Conservation (phyloP, 2,888 invertebrate species). For the Linhomoeus sp. region DNA sequence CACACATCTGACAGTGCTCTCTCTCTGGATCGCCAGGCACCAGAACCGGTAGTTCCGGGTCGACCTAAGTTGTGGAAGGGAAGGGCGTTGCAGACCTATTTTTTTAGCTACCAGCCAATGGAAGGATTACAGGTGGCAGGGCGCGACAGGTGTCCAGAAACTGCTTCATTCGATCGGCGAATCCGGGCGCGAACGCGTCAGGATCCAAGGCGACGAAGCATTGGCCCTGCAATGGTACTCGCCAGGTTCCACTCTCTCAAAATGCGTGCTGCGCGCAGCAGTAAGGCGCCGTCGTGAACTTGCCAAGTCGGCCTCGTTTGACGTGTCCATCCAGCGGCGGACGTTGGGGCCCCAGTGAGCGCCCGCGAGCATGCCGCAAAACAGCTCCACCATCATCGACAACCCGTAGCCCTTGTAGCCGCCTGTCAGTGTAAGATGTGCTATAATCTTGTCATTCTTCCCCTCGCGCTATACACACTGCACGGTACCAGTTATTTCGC, state of each 20-base stretch:
- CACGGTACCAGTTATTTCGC: conserved; percentile 28
- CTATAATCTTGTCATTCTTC: conserved; percentile 6
- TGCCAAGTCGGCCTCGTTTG: conserved; percentile 39
- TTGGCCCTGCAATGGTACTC: conserved; percentile 16
- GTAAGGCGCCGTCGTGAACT: not conserved
- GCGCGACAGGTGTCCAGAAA: conserved; percentile 21
- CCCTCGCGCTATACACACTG: conserved; percentile 42
- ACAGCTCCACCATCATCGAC: conserved; percentile 60
- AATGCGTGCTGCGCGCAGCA: too few species aligned
- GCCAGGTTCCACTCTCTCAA: too few species aligned
- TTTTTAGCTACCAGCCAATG: not conserved
- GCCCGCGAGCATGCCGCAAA: conserved; percentile 56
- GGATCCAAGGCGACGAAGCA: conserved; percentile 26
- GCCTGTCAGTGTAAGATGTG: conserved; percentile 21
- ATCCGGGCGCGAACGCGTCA: conserved; percentile 24
- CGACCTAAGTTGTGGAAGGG: not conserved
- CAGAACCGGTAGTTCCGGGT: conserved; percentile 14
- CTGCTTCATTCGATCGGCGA: conserved; percentile 16
- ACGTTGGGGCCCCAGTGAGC: conserved; percentile 53
- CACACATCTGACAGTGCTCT: conserved; percentile 18
- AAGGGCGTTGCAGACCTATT: not conserved
- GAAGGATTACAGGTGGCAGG: conserved; percentile 8
- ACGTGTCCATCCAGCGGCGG: conserved; percentile 50
- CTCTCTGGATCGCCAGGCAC: conserved; percentile 26
- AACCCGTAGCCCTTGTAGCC: conserved; percentile 79